phyloP scores from a whole-genome alignment of 2,797 vertebrate species.

The Acrossocheilus fasciatus region DNA sequence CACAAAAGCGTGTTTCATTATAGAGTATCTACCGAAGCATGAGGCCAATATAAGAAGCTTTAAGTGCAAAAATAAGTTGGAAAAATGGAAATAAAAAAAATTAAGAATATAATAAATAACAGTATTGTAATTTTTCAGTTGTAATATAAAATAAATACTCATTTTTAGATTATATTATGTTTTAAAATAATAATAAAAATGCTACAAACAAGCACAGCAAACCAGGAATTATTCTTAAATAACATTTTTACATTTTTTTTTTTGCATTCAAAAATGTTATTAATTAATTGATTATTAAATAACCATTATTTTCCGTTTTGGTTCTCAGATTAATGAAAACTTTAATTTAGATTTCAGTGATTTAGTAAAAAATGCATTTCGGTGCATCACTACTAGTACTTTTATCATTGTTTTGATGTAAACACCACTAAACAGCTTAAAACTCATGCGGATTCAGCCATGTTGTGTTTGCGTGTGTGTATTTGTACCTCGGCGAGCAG shows the following conservation, averaged over 20 bases:
- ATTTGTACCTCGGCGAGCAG: conserved; percentile 92
- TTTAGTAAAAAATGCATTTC: background rate
- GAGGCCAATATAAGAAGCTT: background rate
- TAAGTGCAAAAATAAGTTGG: background rate
- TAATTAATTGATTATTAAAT: no score
- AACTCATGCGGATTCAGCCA: background rate
- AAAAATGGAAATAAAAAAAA: background rate
- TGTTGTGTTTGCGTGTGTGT: conserved; percentile 17
- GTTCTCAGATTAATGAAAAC: no score
- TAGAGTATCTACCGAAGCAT: background rate
- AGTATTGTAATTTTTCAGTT: background rate
- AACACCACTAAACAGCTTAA: background rate
- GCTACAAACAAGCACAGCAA: background rate
- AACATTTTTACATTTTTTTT: background rate
- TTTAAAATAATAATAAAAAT: background rate
- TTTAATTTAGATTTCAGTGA: background rate
- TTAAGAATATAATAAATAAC: background rate
- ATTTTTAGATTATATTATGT: background rate
- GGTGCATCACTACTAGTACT: background rate
- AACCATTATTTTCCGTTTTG: no score
- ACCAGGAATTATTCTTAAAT: background rate
- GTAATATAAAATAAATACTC: background rate
- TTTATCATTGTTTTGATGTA: background rate
- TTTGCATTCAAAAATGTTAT: background rate
- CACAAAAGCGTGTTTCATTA: background rate